Conservation (phyloP, 2,113 vertebrate genomes). For the Indicator indicator region DNA sequence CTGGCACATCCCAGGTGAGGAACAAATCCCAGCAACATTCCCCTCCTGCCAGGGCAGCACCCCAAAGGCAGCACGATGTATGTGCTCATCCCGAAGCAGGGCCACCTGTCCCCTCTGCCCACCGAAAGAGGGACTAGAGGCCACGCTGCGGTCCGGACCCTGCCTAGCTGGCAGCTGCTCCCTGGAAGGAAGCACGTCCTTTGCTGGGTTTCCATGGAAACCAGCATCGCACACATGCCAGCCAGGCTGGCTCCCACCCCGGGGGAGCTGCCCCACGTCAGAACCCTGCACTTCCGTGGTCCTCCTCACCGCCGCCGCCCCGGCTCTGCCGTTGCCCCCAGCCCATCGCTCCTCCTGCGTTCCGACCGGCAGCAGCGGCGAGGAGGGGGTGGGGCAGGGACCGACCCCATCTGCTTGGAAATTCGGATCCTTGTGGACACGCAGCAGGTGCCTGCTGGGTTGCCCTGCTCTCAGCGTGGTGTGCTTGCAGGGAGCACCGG, state of each 20-base stretch:
- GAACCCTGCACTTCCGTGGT: neutral
- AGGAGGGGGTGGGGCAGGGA: neutral
- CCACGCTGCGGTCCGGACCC: neutral
- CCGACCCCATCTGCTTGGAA: rapidly evolving
- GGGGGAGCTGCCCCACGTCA: neutral
- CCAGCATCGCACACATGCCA: constrained; percentile 41
- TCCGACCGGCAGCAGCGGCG: rapidly evolving
- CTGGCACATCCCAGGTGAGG: neutral
- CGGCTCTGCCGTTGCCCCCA: rapidly evolving
- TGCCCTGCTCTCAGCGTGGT: neutral
- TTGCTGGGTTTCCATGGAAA: constrained; percentile 76
- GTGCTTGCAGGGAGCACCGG: neutral
- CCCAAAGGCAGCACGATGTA: neutral
- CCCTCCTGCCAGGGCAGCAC: neutral
- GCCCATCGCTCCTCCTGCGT: rapidly evolving
- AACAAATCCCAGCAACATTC: rapidly evolving
- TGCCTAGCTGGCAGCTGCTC: constrained; percentile 21
- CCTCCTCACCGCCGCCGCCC: neutral
- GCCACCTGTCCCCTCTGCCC: neutral
- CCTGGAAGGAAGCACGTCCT: constrained; percentile 52
- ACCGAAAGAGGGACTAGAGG: neutral
- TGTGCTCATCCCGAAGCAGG: neutral
- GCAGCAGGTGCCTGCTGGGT: rapidly evolving
- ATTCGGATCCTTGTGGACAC: neutral
- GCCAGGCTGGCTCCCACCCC: neutral